Base-by-base conservation (phyloP, 2,888 invertebrate species). In the Sicus ferrugineus region DNA sequence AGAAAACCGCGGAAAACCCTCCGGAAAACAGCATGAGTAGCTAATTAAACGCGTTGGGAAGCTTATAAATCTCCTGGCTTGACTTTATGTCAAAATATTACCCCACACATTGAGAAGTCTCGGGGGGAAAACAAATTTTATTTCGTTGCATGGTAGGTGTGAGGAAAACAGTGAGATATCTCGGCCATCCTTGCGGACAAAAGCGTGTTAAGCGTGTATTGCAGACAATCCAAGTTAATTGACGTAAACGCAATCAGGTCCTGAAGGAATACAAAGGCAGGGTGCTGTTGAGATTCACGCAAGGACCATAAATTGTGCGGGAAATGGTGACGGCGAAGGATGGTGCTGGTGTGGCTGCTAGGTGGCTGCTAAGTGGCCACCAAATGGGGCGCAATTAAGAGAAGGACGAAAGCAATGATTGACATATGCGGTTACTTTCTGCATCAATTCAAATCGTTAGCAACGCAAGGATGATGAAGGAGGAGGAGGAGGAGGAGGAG, bases 261-360 rank as follows among this genome's bases (percentile, higher is more conserved):
- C 72, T 63, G 67, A 59, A 71, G 73, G 69, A 70, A 54, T 71
- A 62, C 65, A 66, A 67, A 38, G 46, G 66, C n/a, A n/a, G 14
- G 54, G 71, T 70, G 72, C 46, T 66, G 70, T 69, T 69, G 70
- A 67, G 72, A 73, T 73, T 72, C 69, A 70, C 68, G 63, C 31
- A 34, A 52, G 38, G 31, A 14, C 30, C 34, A 30, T 21, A 31
- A 64, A 64, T 31, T 42, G 34, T 31, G 21, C 23, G 34, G 21
- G 30, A 16, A 52, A 23, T 5, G 30, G 21, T 31, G 23, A 1
- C 0, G 31, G 54, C 31, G 16, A 23, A 38, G 38, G 38, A 19
- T 34, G 38, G 21, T 19, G 34, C 30, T 31, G 21, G 30, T 30
- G 19, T 28, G 61, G 61, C 14, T 11, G 61, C 50, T 14, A 38